These are phyloP conservation scores for Noctua comes DNA, from an alignment of 2,888 invertebrate genomes.

Conservation along the genomic window DNA sequence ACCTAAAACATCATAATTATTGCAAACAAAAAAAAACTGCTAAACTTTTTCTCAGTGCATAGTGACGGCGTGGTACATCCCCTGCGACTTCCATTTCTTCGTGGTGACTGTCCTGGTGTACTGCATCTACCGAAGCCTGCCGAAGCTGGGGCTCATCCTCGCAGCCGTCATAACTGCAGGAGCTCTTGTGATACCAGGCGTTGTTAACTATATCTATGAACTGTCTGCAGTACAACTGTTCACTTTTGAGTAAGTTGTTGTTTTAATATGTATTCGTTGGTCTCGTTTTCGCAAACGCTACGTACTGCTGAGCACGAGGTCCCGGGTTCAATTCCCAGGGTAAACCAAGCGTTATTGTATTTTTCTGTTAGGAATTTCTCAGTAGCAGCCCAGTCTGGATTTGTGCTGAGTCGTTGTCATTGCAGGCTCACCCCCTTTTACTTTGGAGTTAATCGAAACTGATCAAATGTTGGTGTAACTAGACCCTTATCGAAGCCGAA, in stretches of 20 bases:
- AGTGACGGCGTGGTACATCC: slow-evolving; percentile 92
- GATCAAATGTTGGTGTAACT: no score
- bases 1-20: no score
- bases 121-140: slow-evolving; percentile 82
- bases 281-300: not conserved
- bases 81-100: slow-evolving; percentile 93
- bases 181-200: slow-evolving; percentile 88
- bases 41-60: slow-evolving; percentile 90
- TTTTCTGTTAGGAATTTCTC: not conserved
- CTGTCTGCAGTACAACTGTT: slow-evolving; percentile 90
- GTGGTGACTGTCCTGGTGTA: slow-evolving; percentile 88
- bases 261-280: not conserved
- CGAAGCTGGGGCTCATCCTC: slow-evolving; percentile 80
- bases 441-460: not conserved
- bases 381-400: not conserved
- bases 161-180: slow-evolving; percentile 77
- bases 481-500: no score
- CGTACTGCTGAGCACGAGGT: not conserved
- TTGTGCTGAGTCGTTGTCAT: not conserved
- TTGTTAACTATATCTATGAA: slow-evolving; percentile 86
- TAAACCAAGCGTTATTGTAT: not conserved
- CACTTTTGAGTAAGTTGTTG: slow-evolving; percentile 88
- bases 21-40: not conserved
- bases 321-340: not conserved
- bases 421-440: not conserved